Conservation (phyloP, 2,113 vertebrate species). For the Leptosomus discolor region DNA sequence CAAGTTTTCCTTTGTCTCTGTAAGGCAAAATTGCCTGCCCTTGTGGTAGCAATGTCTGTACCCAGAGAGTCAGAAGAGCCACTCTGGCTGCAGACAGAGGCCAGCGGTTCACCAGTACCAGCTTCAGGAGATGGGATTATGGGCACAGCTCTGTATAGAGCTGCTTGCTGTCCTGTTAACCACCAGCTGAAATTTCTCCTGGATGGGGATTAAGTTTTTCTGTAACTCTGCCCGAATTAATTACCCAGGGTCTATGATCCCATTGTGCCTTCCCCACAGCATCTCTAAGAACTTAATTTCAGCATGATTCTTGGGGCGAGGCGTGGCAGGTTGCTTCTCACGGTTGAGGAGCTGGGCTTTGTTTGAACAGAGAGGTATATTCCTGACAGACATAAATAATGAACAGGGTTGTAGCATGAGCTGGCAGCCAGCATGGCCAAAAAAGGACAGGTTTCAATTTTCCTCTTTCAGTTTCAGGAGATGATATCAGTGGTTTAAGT, state of each 20-base stretch:
- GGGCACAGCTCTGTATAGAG: not conserved
- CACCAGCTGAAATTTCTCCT: not conserved
- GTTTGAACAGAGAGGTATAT: not conserved
- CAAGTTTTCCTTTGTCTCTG: not conserved
- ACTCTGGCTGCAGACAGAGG: not conserved
- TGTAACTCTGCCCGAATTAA: slow-evolving; percentile 29
- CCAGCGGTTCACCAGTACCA: not conserved
- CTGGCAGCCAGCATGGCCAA: not conserved
- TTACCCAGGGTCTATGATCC: not conserved
- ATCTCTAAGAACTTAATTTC: slow-evolving; percentile 24
- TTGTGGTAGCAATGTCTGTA: not conserved
- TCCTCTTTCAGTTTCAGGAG: not conserved
- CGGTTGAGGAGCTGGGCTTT: not conserved
- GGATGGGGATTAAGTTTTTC: slow-evolving; percentile 1
- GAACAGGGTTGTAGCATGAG: not conserved
- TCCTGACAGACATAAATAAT: slow-evolving; percentile 20
- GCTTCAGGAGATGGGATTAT: not conserved
- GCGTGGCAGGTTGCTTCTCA: not conserved
- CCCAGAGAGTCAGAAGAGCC: not conserved
- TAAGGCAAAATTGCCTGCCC: not conserved
- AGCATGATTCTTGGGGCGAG: not conserved
- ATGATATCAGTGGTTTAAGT: not conserved
- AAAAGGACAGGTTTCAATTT: not conserved
- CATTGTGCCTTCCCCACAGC: not conserved
- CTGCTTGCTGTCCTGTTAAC: not conserved